Evolutionary conservation across 2,888 invertebrate species (phyloP).

Genomic region (Cantharis lateralis): DNA sequence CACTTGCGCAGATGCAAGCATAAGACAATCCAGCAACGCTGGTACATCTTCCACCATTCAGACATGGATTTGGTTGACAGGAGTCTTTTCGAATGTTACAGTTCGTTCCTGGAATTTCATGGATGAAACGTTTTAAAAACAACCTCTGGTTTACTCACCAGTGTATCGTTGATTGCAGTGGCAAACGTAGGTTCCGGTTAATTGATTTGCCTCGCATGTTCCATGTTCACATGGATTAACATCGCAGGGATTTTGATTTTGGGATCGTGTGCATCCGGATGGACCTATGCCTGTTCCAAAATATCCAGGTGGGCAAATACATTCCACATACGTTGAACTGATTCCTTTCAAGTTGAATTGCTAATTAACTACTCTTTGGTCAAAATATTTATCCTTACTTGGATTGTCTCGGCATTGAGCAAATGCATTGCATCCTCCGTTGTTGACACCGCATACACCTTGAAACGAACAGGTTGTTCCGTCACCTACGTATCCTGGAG

Average conservation of each 20-base stretch:
- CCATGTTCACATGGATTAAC: constrained; percentile 61
- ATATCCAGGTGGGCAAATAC: constrained; percentile 80
- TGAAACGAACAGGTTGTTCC: constrained; percentile 75
- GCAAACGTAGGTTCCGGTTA: constrained; percentile 34
- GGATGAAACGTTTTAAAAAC: neutral
- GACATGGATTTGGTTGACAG: constrained; percentile 77
- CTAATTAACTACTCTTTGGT: neutral
- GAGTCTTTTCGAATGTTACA: constrained; percentile 66
- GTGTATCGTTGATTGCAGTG: constrained; percentile 39
- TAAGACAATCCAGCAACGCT: constrained; percentile 37
- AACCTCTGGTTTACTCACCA: constrained; percentile 21
- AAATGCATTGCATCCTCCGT: constrained; percentile 83
- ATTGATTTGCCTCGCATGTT: constrained; percentile 29
- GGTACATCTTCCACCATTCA: constrained; percentile 78
- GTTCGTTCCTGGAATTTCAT: constrained; percentile 55
- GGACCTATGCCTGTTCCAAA: constrained; percentile 79
- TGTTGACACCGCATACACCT: constrained; percentile 70
- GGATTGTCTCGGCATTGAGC: constrained; percentile 78
- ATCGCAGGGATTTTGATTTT: constrained; percentile 55
- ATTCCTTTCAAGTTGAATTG: constrained; percentile 46
- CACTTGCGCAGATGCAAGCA: constrained; percentile 68
- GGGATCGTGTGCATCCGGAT: constrained; percentile 66
- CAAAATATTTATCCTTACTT: constrained; percentile 48
- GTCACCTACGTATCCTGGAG: constrained; percentile 84
- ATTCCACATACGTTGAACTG: constrained; percentile 65